Conservation (phyloP, 1,140 invertebrate species). For the Chionoecetes opilio region DNA sequence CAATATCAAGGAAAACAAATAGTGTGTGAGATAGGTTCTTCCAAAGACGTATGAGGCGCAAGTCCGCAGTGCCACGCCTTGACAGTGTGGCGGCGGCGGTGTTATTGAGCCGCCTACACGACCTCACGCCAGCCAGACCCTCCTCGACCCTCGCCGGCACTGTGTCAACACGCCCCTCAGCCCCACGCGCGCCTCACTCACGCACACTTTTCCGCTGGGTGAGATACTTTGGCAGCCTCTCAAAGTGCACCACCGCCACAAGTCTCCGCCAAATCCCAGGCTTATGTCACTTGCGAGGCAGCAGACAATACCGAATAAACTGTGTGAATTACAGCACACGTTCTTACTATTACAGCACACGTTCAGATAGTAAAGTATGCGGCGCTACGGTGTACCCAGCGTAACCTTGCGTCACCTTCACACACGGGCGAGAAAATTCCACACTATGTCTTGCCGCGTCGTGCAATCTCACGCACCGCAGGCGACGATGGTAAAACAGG, state of each 20-base stretch:
- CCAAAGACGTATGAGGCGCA: background rate
- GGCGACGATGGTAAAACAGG: background rate
- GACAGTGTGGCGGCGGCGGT: background rate
- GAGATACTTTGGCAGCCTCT: background rate
- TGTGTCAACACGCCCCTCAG: background rate
- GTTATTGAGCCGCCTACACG: background rate
- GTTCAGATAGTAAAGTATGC: background rate
- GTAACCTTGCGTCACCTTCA: background rate
- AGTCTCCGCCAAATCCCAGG: background rate
- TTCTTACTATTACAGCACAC: background rate
- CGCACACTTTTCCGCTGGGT: background rate
- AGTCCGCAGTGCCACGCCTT: background rate
- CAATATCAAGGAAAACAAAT: no score
- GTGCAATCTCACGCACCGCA: background rate
- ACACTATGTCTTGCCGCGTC: background rate
- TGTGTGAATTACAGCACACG: background rate
- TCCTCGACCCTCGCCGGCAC: background rate
- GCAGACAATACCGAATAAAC: background rate
- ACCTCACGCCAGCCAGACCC: background rate
- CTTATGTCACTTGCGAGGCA: background rate
- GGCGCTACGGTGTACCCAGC: background rate
- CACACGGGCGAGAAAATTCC: background rate
- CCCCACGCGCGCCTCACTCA: background rate
- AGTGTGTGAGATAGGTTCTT: background rate
- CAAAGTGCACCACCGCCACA: background rate